A percentile compares a stretch with the other conserved stretches of the same genome.
Conservation (phyloP, 2,113 vertebrate species). For the Microcebus tavaratra region DNA sequence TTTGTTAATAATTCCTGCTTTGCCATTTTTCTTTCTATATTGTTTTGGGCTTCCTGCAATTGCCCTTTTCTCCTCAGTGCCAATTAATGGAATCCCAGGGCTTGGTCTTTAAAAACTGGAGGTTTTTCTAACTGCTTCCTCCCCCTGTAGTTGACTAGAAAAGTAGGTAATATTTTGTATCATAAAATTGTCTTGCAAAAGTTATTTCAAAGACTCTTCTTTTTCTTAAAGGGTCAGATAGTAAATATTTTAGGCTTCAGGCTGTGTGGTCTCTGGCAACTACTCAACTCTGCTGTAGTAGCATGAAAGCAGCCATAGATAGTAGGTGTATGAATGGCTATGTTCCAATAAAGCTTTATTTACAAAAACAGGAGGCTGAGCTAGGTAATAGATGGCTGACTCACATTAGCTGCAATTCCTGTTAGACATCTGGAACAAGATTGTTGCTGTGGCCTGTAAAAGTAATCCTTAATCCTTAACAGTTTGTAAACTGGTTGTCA, state of each 20-base stretch:
- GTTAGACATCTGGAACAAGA: not conserved
- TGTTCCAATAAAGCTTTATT: conserved; percentile 15
- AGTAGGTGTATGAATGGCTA: not conserved
- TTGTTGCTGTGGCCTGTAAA: not conserved
- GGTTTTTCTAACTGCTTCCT: not conserved
- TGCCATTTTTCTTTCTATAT: not conserved
- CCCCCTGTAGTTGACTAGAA: not conserved
- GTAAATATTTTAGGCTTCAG: not conserved
- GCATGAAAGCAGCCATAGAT: not conserved
- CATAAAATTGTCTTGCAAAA: not conserved
- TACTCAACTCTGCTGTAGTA: not conserved
- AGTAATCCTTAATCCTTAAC: not conserved
- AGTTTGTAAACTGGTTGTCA: not conserved
- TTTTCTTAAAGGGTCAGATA: not conserved
- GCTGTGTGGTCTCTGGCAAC: not conserved
- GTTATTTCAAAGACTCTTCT: not conserved
- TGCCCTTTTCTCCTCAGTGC: not conserved
- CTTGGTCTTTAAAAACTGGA: not conserved
- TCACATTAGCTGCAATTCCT: not conserved
- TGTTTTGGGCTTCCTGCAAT: not conserved
- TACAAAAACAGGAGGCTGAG: not conserved
- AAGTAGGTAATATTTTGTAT: not conserved
- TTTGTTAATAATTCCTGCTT: not conserved
- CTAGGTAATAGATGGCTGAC: not conserved
- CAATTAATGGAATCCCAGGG: not conserved